These are phyloP conservation scores for Passer montanus DNA, from an alignment of 2,113 vertebrate species.

Conservation along the genomic window DNA sequence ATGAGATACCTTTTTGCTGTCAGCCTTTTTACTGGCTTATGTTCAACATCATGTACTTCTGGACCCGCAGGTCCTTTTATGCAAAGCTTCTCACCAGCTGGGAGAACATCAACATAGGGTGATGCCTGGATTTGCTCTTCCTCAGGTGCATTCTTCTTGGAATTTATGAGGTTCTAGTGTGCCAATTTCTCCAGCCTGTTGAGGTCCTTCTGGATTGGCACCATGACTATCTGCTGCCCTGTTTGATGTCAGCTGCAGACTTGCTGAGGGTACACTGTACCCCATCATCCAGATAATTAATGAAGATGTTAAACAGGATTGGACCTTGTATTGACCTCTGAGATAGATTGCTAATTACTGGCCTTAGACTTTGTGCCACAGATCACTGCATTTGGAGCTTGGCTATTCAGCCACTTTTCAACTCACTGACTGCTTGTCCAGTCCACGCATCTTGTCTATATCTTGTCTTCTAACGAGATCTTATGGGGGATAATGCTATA, in stretches of 20 bases:
- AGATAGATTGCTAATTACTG: not conserved
- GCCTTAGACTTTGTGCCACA: not conserved
- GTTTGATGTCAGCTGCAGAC: not conserved
- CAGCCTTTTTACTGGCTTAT: not conserved
- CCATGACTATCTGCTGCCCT: accelerated
- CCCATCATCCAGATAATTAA: not conserved
- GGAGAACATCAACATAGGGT: not conserved
- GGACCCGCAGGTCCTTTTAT: not conserved
- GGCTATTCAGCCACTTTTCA: not conserved
- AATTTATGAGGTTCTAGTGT: not conserved
- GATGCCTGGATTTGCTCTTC: not conserved
- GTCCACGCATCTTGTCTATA: not conserved
- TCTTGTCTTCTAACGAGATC: not conserved
- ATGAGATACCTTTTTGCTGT: not conserved
- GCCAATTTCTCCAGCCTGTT: not conserved
- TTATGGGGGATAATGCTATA: not conserved
- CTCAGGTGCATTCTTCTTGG: not conserved
- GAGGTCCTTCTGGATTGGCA: not conserved
- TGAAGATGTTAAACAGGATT: not conserved
- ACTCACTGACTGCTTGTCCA: not conserved
- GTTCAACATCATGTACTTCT: not conserved
- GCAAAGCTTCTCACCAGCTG: not conserved
- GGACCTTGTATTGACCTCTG: not conserved
- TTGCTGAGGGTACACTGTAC: not conserved
- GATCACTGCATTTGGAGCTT: not conserved